These are phyloP conservation scores for Latrodectus elegans DNA, from an alignment of 2,888 invertebrate species.

Conservation along the genomic window DNA sequence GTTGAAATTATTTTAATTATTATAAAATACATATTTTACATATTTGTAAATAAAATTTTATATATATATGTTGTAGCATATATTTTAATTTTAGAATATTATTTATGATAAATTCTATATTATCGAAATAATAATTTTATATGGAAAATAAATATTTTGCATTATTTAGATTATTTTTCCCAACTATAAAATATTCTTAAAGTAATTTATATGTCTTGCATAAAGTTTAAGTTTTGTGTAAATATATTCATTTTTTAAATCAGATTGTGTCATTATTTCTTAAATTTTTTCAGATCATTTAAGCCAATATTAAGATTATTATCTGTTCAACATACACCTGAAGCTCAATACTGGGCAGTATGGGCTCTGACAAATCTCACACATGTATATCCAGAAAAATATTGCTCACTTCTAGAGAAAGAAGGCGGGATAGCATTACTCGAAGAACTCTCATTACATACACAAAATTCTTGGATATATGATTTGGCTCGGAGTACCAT, in stretches of 20 bases:
- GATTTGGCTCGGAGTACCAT: slow-evolving; percentile 66
- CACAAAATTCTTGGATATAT: slow-evolving; percentile 70
- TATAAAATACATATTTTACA: no score
- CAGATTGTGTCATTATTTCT: neutral
- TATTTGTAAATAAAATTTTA: no score
- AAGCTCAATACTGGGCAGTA: slow-evolving; percentile 96
- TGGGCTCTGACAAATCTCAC: slow-evolving; percentile 99
- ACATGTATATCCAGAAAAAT: slow-evolving; percentile 91
- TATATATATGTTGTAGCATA: no score
- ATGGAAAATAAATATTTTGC: neutral
- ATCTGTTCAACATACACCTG: slow-evolving; percentile 86
- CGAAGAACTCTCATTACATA: slow-evolving; percentile 75
- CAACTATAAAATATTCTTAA: no score
- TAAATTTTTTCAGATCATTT: slow-evolving; percentile 81
- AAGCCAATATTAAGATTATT: slow-evolving; percentile 92
- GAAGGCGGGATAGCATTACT: slow-evolving; percentile 89
- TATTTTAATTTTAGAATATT: no score
- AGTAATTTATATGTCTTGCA: no score
- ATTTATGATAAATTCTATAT: no score
- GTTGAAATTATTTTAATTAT: no score
- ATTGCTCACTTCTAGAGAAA: slow-evolving; percentile 88
- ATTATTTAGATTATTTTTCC: neutral
- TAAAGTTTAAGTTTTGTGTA: no score
- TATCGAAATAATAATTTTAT: no score
- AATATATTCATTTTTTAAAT: no score